Conservation (phyloP, 2,113 vertebrate genomes). For the Hippopotamus amphibius region DNA sequence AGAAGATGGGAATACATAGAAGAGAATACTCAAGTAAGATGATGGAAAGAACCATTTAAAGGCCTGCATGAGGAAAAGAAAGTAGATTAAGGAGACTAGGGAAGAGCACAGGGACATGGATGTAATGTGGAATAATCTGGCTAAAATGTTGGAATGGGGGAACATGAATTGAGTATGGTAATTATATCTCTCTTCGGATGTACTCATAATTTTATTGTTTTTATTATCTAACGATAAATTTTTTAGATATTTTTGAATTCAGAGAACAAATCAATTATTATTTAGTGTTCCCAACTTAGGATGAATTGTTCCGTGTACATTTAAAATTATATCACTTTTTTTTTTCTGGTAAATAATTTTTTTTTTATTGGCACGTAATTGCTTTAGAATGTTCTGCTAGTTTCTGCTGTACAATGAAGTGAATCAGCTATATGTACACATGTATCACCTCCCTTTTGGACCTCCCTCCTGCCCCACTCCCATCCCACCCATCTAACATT, state of each 20-base stretch:
- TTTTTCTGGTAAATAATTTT: too few species aligned
- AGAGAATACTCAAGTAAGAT: not conserved
- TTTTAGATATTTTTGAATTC: not conserved
- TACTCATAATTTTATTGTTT: not conserved
- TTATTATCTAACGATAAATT: not conserved
- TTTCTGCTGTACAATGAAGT: too few species aligned
- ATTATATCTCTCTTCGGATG: not conserved
- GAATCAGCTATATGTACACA: too few species aligned
- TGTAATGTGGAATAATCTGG: not conserved
- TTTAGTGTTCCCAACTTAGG: not conserved
- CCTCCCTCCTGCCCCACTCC: too few species aligned
- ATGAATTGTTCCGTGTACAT: not conserved
- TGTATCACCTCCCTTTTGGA: too few species aligned
- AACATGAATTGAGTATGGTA: too few species aligned
- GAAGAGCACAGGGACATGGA: not conserved
- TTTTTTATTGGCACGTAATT: too few species aligned
- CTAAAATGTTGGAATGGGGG: not conserved
- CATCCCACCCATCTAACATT: not conserved
- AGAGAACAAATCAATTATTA: not conserved
- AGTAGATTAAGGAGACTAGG: too few species aligned
- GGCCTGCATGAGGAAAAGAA: not conserved
- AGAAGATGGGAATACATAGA: not conserved
- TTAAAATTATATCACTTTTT: not conserved
- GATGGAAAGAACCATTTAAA: not conserved
- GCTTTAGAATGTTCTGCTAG: too few species aligned